These are phyloP conservation scores for Ammodytes dubius DNA, from an alignment of 2,113 vertebrate species.

Conservation along the genomic window DNA sequence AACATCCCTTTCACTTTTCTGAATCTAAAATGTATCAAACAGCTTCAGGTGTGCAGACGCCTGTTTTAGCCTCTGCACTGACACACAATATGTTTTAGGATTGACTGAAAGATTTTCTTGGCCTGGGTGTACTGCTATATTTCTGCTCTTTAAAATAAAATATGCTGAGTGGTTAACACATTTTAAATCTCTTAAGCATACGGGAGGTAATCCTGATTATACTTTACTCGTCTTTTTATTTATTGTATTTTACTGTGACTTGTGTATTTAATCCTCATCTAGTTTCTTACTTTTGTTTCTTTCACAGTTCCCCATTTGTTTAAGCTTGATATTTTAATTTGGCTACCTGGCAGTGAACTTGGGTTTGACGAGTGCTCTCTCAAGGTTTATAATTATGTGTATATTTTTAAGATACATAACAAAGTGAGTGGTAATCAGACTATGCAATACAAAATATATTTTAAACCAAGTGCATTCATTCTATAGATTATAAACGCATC, in stretches of 20 bases:
- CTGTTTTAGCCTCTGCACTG: not conserved
- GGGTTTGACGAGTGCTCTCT: not conserved
- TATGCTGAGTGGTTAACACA: not conserved
- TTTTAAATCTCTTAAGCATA: not conserved
- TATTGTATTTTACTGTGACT: not conserved
- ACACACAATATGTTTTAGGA: too few species aligned
- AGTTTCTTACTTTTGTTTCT: not conserved
- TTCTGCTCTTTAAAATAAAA: not conserved
- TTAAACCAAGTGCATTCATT: not conserved
- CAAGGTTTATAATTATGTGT: not conserved
- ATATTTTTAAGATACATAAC: not conserved
- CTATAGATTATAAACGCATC: not conserved
- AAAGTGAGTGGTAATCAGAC: not conserved
- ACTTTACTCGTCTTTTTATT: not conserved
- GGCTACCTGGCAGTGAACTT: not conserved
- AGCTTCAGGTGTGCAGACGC: not conserved
- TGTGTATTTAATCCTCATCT: not conserved
- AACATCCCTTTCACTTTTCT: too few species aligned
- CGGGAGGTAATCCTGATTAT: not conserved
- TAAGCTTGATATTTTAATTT: not conserved
- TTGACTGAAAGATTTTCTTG: too few species aligned
- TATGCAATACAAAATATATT: not conserved
- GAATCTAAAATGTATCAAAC: not conserved
- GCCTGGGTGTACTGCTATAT: too few species aligned
- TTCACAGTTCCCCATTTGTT: not conserved